A percentile compares a stretch with the other conserved stretches of the same genome.
These are phyloP conservation scores for Prinia subflava DNA, from an alignment of 2,113 vertebrate species.

Conservation along the genomic window DNA sequence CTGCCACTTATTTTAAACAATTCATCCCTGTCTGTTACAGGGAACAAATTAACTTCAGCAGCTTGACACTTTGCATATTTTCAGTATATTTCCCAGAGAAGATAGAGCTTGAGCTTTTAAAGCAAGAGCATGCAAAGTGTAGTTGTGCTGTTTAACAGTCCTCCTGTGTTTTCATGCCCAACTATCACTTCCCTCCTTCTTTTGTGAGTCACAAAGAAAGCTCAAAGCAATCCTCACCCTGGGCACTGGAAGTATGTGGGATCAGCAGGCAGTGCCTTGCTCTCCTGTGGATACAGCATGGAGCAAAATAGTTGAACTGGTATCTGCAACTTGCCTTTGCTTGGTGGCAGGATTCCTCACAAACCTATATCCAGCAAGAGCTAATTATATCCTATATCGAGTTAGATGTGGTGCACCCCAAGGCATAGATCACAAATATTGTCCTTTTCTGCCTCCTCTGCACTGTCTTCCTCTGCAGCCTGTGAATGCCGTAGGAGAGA, in stretches of 20 bases:
- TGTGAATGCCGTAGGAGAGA: accelerated
- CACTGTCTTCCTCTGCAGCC: background rate
- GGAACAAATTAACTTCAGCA: background rate
- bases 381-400: accelerated
- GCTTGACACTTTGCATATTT: background rate
- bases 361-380: background rate
- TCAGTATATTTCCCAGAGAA: background rate
- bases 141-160: background rate
- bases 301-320: background rate
- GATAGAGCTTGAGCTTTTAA: background rate
- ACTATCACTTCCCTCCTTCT: background rate
- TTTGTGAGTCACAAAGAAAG: background rate
- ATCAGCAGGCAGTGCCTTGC: background rate
- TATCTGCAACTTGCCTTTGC: background rate
- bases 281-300: accelerated
- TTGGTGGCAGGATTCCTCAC: background rate
- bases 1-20: background rate
- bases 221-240: background rate
- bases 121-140: background rate
- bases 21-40: background rate
- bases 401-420: background rate
- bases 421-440: accelerated
- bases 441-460: background rate
- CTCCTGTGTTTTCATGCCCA: background rate
- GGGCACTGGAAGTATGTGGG: background rate